Base-by-base conservation (phyloP, 2,888 invertebrate genomes). In the Xestia rhomboidea region DNA sequence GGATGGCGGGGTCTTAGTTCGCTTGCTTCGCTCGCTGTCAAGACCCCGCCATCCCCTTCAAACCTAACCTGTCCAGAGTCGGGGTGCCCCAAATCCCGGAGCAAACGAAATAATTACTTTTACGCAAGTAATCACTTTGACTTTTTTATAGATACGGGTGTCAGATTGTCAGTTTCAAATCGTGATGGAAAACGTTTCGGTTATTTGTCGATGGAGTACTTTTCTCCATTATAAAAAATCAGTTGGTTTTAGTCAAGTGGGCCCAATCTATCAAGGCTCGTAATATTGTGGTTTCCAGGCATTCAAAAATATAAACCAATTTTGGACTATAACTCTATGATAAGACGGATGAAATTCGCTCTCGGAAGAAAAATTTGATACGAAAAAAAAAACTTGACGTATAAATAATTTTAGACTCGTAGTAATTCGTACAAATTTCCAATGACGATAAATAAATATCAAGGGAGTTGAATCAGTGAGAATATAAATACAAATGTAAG, bases 401-500 rank as follows among this genome's bases (percentile, higher is more conserved):
- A 10, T 30, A 51, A 54, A 54, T 18, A 51, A 54, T 41, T n/a
- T 51, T n/a, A 54, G 41, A 27, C n/a, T 49, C 60, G 6, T 60
- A 76, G 27, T 27, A 30, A 44, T 68, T 13, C 34, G 51, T 54
- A 54, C 24, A 62, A 60, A 46, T 62, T 71, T 71, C n/a, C 13
- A 62, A 27, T 62, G 54, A 79, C 30, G 27, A 54, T 73, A 60
- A 38, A 24, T 46, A 62, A 38, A 24, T 46, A 62, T 71, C 46
- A 41, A 82, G 18, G 6, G 27, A 49, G 24, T n/a, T 13, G 21
- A 67, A 30, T 30, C 38, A 46, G 62, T 49, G 76, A 67, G 18
- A 82, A 60, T n/a, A 54, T 44, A 80, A 81, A 66, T 44, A 81
- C 24, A 60, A 66, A 30, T 21, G 57, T 76, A 60, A 79, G 79